Conservation (phyloP, 2,797 vertebrate genomes). For the Hemibagrus guttatus region DNA sequence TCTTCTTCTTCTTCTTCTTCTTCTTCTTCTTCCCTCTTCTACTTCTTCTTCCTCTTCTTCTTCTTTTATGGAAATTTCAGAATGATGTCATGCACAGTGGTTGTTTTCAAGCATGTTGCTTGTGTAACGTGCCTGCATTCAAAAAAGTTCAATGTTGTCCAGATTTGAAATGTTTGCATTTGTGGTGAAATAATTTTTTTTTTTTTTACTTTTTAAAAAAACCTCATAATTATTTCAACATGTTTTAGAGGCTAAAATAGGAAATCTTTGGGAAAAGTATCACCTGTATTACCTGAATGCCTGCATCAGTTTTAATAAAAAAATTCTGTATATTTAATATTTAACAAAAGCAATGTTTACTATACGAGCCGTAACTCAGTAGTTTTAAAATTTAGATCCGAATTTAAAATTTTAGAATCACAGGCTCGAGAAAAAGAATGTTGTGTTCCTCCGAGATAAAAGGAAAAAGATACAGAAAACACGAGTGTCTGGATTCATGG, state of each 20-base stretch:
- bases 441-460: neutral
- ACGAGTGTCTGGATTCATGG: neutral
- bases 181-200: neutral
- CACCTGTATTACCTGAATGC: too few species aligned
- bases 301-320: neutral
- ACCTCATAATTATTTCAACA: neutral
- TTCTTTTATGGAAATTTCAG: slow-evolving; percentile 14
- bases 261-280: neutral
- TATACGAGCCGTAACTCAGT: neutral
- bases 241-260: too few species aligned
- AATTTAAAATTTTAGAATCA: neutral
- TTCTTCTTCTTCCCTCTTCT: neutral
- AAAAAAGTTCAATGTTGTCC: slow-evolving; percentile 15
- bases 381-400: too few species aligned
- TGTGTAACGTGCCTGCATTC: slow-evolving; percentile 59
- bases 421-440: too few species aligned
- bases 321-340: neutral
- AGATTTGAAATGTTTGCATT: neutral
- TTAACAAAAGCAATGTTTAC: neutral
- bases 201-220: neutral
- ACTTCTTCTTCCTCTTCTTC: too few species aligned
- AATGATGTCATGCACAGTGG: slow-evolving; percentile 20
- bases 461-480: neutral
- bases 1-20: slow-evolving; percentile 19
- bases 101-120: slow-evolving; percentile 69